Base-by-base conservation (phyloP, 2,888 invertebrate species). In the Branchellion lobata region DNA sequence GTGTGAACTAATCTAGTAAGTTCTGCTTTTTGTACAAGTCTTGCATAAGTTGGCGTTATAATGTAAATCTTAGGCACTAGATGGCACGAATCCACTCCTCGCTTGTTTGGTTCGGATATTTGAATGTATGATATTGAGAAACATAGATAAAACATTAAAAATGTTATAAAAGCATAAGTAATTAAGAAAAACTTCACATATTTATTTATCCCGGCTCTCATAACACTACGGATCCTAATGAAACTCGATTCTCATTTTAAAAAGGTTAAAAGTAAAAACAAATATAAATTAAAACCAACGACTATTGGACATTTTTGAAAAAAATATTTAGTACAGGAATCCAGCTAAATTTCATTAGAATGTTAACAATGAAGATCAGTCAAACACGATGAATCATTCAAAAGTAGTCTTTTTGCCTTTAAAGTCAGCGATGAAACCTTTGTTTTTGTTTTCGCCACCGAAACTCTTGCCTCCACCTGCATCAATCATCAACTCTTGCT, bases 1-100 rank as follows among this genome's bases (percentile, higher is more conserved):
- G 95, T 92, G 85, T 96, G 94, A 8, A 93, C 92, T 80, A 97
- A 88, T 86, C 96, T 88, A 0, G 95, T 95, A 18, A 97, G 89
- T 88, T 97, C 97, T 14, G 96, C 96, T 88, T 95, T 95, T 88
- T 97, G 96, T 61, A 84, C 93, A 61, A 93, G 91, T 81, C 96
- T 90, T 34, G 91, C 88, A 87, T 95, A 94, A 0, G 96, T 97
- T 51, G 96, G 96, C 1, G 96, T 97, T 83, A 97, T 92, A 24
- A 93, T 93, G 87, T 94, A 96, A 40, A 40, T 40, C n/a, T 47
- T 24, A 24, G 34, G 18, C 33, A 24, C 40, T n/a, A n/a, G n/a
- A n/a, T n/a, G n/a, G n/a, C n/a, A n/a, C n/a, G n/a, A n/a, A n/a
- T n/a, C n/a, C n/a, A n/a, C n/a, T n/a, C n/a, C n/a, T n/a, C n/a